Evolutionary conservation across 2,113 vertebrate genomes (phyloP), one percentile per base, ranked within the genome.

Genomic region (Calyptommatus sinebrachiatus): DNA sequence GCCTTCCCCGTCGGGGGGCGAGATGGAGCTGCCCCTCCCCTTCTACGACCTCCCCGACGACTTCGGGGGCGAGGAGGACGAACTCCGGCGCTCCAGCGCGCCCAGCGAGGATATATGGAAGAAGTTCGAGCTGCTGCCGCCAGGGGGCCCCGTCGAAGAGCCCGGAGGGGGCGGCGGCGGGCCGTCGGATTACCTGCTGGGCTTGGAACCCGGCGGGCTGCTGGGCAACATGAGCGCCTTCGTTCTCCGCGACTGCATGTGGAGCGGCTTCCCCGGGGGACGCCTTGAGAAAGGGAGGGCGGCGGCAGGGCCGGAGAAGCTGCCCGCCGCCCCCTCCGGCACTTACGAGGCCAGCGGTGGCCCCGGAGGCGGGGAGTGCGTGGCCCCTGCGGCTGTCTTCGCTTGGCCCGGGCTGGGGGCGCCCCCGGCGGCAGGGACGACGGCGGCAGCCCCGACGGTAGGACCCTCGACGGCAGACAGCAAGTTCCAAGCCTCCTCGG

Each of bases 71-170:
- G 79, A 98, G 91, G 97, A 98, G 91, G 97, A 98, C 93, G 35
- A 41, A 5, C 98, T 96, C 88, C 97, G 97, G 89, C 97, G 96
- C 82, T 99, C 96, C 77, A 97, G 97, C 29, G 97, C 97, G 1
- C 97, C 97, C 62, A 98, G 98, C 81, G 97, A 98, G 91, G 97
- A 98, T 88, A 98, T 99, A 87, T 99, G 98, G 98, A 98, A 99
- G 94, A 99, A 99, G 95, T 99, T 99, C 90, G 97, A 99, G 93
- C 93, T 98, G 91, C 94, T 99, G 57, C 77, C 93, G 62, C 90
- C 94, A 82, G 94, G 93, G 67, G 94, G 93, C 68, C 88, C 94
- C 85, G 92, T 91, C 79, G 97, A 97, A n/a, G 97, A 98, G 68
- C 62, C 46, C 35, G 95, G 90, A 53, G 95, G 94, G 41, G 95